A percentile compares a stretch with the other conserved stretches of the same genome.
Conservation (phyloP, 2,797 vertebrate species). For the Xiphorhynchus erythropygius region DNA sequence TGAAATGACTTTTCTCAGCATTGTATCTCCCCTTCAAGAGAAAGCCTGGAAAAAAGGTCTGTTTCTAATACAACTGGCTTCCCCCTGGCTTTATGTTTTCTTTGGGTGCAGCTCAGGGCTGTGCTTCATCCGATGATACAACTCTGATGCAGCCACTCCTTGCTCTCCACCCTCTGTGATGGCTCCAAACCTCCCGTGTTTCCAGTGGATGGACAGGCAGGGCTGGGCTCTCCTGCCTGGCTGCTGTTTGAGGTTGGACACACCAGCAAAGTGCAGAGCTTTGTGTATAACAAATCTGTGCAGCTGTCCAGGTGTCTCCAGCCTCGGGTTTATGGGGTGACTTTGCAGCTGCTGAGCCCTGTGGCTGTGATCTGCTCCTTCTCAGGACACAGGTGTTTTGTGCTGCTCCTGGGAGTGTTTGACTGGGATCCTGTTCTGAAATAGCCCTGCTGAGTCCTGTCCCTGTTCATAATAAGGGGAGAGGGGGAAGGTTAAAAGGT, state of each 20-base stretch:
- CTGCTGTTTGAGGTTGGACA: neutral
- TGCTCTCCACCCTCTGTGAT: neutral
- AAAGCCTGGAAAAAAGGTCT: neutral
- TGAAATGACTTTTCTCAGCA: neutral
- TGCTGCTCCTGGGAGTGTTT: neutral
- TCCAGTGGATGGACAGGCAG: neutral
- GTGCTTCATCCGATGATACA: neutral
- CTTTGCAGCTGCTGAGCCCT: neutral
- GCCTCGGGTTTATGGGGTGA: neutral
- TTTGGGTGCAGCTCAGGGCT: neutral
- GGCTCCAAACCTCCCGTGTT: neutral
- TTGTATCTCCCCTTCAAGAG: neutral
- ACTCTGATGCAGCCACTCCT: neutral
- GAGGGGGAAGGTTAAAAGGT: neutral
- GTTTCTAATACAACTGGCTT: neutral
- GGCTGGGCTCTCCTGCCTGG: neutral
- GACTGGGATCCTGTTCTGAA: neutral
- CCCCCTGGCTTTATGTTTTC: neutral
- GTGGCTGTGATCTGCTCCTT: neutral
- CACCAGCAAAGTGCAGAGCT: rapidly evolving
- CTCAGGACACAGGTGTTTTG: rapidly evolving
- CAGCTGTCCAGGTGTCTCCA: rapidly evolving
- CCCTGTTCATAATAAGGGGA: neutral
- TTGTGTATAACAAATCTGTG: rapidly evolving
- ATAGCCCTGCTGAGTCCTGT: neutral